Evolutionary conservation across 2,888 invertebrate genomes (phyloP), one percentile per base, ranked within the genome.

Genomic region (Tribolium freemani): DNA sequence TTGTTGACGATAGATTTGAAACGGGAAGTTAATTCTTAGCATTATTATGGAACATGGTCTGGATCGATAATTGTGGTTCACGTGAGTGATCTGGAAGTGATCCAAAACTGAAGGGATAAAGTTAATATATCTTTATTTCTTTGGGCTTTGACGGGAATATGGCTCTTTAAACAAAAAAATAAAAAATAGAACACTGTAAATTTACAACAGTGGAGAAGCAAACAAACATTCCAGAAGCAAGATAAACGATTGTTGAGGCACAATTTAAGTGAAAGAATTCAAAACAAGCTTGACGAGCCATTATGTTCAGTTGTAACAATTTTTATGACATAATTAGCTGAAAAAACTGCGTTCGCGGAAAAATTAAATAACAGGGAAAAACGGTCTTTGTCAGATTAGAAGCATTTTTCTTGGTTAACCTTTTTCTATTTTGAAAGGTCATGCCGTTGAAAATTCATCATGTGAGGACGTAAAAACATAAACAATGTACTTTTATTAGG

Each of bases 401-500:
- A 8, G 45, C 44, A 72, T 73, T 73, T 69, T 64, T 73, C 69
- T 66, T 69, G 44, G 46, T 69, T 69, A 57, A 26, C 31, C 26
- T 54, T 31, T 44, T 48, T 44, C 45, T 66, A 51, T 72, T 72
- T 69, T 69, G 53, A 63, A 72, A 56, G 21, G 54, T 54, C 45
- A 11, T 21, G 21, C 21, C 30, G 61, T 10, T 26, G 20, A 50
- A 51, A 56, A 71, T 71, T 48, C 44, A 48, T 71, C 66, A 57
- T 60, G 21, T 61, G 51, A 31, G n/a, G 57, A 46, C 69, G 57
- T 21, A 67, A 71, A 73, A 70, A 30, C 51, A 54, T 63, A 70
- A 71, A 71, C 73, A 73, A 67, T 73, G 64, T 73, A 70, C 68
- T 67, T 73, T 70, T 67, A 73, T 71, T 71, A 71, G 70, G 63